A percentile compares a stretch with the other conserved stretches of the same genome.
Conservation (phyloP, 92 coral and sea anemone species). For the Parazoanthus atlanticus region DNA sequence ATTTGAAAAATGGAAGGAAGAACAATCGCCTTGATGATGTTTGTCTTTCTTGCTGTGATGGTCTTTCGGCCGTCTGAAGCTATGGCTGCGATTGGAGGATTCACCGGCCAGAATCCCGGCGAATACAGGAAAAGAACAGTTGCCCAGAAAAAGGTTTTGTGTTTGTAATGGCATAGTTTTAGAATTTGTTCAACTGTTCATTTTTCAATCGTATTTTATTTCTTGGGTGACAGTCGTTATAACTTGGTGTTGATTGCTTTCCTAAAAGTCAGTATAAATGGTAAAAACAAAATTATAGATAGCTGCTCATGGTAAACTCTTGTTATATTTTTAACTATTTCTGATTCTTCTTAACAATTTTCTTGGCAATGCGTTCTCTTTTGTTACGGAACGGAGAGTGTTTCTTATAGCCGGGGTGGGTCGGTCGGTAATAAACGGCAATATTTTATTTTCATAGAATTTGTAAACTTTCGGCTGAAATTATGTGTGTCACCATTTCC, state of each 20-base stretch:
- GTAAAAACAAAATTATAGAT: background rate
- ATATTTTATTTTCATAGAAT: background rate
- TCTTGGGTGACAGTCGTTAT: background rate
- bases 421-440: background rate
- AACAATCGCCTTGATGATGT: background rate
- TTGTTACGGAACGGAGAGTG: too few relatives aligned
- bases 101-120: conserved; percentile 7
- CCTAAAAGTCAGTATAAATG: background rate
- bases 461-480: background rate
- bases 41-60: background rate
- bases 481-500: background rate
- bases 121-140: conserved; percentile 14
- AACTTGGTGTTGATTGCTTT: background rate
- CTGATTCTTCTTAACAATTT: too few relatives aligned
- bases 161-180: background rate
- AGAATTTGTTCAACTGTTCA: background rate
- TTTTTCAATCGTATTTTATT: background rate
- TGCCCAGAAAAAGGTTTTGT: conserved; percentile 31
- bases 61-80: conserved; percentile 7
- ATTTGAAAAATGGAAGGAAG: conserved; percentile 11
- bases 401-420: background rate
- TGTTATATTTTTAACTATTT: too few relatives aligned
- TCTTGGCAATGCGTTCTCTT: too few relatives aligned
- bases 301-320: too few relatives aligned
- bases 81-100: background rate